Conservation (phyloP, 2,113 vertebrate species). For the Psittacus erithacus region DNA sequence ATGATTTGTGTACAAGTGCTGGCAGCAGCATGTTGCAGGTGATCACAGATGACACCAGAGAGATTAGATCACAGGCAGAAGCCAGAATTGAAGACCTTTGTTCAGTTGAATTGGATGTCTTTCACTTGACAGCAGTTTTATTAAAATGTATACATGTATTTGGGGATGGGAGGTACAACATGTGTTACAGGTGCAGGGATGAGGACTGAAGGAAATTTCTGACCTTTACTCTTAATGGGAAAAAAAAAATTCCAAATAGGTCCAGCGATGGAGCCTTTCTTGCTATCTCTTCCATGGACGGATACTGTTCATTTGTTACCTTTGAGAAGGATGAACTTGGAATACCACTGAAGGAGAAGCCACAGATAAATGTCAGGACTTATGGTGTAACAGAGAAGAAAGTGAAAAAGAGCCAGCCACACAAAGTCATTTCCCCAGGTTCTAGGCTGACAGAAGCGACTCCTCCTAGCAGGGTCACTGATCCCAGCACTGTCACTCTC, state of each 20-base stretch:
- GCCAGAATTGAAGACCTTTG: neutral
- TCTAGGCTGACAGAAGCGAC: conserved; percentile 57
- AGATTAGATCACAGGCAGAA: neutral
- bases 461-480: conserved; percentile 8
- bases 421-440: conserved; percentile 58
- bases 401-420: conserved; percentile 73
- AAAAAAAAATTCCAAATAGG: conserved; percentile 70
- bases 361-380: conserved; percentile 76
- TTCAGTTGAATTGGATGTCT: neutral
- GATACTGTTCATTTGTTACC: conserved; percentile 95
- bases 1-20: neutral
- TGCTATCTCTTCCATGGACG: conserved; percentile 95
- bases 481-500: conserved; percentile 62
- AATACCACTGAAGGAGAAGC: conserved; percentile 86
- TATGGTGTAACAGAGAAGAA: conserved; percentile 83
- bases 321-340: conserved; percentile 91
- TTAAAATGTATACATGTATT: neutral
- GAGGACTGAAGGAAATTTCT: neutral
- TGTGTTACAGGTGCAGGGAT: neutral
- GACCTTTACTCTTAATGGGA: neutral
- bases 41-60: neutral
- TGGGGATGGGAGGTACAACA: neutral
- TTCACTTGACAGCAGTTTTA: neutral
- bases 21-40: neutral
- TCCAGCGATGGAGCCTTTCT: conserved; percentile 91